A percentile compares a stretch with the other conserved stretches of the same genome.
Conservation (phyloP, 1,140 invertebrate species). For the Philaenus spumarius region DNA sequence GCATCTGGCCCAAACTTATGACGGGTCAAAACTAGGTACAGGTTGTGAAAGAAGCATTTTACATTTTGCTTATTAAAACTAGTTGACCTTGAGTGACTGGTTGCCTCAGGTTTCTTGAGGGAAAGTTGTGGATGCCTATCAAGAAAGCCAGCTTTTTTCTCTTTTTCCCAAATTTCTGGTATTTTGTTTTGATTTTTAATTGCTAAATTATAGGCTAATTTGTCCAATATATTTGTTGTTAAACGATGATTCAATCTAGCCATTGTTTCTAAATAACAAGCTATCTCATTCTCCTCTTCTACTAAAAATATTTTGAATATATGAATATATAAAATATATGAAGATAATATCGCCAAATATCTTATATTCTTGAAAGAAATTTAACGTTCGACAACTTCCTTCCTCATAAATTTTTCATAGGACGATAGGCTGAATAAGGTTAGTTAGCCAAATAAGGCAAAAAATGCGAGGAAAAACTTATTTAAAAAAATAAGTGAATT, state of each 20-base stretch:
- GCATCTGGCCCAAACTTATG: neutral
- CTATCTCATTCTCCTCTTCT: neutral
- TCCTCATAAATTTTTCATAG: too few relatives aligned
- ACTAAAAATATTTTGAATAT: too few relatives aligned
- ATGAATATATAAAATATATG: too few relatives aligned
- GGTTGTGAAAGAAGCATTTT: neutral
- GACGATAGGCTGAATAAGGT: too few relatives aligned
- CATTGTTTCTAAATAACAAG: neutral
- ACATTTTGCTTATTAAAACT: constrained; percentile 3
- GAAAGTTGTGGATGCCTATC: neutral
- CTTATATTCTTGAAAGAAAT: too few relatives aligned
- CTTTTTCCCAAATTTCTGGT: constrained; percentile 3
- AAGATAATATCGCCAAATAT: too few relatives aligned
- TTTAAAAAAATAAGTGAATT: too few relatives aligned
- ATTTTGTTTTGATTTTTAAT: neutral
- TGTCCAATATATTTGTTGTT: neutral
- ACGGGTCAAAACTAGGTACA: too few relatives aligned
- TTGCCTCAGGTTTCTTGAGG: neutral
- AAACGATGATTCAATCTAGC: neutral
- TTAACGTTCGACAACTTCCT: too few relatives aligned
- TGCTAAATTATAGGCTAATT: neutral
- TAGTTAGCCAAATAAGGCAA: too few relatives aligned
- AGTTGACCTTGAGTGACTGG: neutral
- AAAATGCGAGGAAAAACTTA: too few relatives aligned
- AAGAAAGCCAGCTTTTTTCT: neutral